Conservation (phyloP, 2,888 invertebrate genomes). For the Nysson spinosus region DNA sequence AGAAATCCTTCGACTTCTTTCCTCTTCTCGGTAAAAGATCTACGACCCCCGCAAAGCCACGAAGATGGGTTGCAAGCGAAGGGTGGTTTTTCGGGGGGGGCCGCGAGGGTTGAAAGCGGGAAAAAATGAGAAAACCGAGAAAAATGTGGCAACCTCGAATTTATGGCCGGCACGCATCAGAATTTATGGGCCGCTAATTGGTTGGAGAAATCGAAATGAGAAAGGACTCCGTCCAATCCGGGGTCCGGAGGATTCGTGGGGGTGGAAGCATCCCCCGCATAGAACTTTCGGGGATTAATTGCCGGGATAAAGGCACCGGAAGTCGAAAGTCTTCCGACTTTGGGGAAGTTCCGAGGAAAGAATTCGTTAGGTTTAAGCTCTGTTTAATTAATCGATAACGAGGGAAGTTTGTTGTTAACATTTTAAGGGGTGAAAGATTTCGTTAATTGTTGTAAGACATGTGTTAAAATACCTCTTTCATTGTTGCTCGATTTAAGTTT, state of each 20-base stretch:
- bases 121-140: not conserved
- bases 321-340: too few species aligned
- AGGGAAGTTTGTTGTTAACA: too few species aligned
- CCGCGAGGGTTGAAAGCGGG: not conserved
- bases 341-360: not conserved
- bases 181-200: slow-evolving; percentile 56
- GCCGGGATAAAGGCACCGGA: too few species aligned
- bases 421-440: too few species aligned
- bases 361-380: too few species aligned
- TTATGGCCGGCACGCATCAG: slow-evolving; percentile 28
- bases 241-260: not conserved
- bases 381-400: too few species aligned
- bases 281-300: not conserved
- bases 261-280: not conserved
- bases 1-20: too few species aligned
- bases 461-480: too few species aligned
- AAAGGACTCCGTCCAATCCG: slow-evolving; percentile 14
- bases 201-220: slow-evolving; percentile 24
- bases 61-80: not conserved
- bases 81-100: not conserved
- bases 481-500: too few species aligned
- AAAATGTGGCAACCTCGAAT: slow-evolving; percentile 14
- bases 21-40: slow-evolving; percentile 8
- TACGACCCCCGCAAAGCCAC: not conserved
- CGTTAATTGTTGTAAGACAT: too few species aligned